Evolutionary conservation across 2,113 vertebrate species (phyloP), one percentile per base, ranked within the genome.

Genomic region (Malurus alboscapulatus): DNA sequence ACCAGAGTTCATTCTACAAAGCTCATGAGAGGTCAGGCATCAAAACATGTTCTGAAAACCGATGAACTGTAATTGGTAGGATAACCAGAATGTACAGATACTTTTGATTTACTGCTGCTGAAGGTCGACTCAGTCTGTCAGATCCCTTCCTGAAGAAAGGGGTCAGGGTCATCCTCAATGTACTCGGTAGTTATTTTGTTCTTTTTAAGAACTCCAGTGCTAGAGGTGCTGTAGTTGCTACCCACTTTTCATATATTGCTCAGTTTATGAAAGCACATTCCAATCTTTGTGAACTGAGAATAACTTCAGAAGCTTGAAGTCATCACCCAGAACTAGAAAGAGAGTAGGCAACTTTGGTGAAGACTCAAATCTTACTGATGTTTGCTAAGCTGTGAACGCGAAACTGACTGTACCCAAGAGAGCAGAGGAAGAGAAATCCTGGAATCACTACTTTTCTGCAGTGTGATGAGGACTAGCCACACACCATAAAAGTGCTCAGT

Each of bases 401-500:
- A 72, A 83, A n/a, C 32, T 34, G 22, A 62, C 32, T 53, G 34
- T 51, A 68, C 5, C 40, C 10, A 44, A 67, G 50, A 53, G 6
- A 88, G 58, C 0, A 59, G 65, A 71, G 59, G 29, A 83, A 58
- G 29, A 88, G 62, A 20, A 71, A 55, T 63, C 34, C 20, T 55
- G 24, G 24, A 80, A 65, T 68, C 26, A 19, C 51, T 36, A 69
- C 9, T 80, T 61, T 51, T 76, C 40, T 40, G 14, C n/a, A 65
- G 45, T 2, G 21, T 45, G 29, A 47, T 38, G 48, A 63, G 16
- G 42, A 76, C 30, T 21, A 69, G 50, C 14, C 54, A 76, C 0
- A 0, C 1, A 3, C 7, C 1, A 1, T 29, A 55, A 44, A n/a
- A 57, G 26, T 14, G 17, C 38, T 45, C 32, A 30, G 21, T 19